Conservation (phyloP, 2,113 vertebrate species). For the cat (Felis catus) region DNA sequence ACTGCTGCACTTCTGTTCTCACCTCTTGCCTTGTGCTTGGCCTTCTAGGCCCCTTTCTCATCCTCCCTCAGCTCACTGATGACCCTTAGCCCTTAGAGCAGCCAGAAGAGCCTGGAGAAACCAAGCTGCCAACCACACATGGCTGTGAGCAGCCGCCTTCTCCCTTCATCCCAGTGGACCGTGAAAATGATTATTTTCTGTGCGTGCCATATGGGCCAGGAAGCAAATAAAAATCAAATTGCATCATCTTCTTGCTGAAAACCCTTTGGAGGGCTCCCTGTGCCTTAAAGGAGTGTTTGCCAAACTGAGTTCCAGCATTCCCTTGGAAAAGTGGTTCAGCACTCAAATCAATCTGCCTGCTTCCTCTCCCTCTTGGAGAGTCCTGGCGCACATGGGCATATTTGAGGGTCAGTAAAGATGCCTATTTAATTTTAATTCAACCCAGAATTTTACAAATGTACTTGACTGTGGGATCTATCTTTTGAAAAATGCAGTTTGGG, state of each 20-base stretch:
- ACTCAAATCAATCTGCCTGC: background rate
- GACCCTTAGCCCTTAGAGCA: background rate
- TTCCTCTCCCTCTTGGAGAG: background rate
- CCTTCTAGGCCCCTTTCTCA: background rate
- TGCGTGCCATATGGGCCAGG: background rate
- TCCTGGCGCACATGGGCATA: too few species aligned
- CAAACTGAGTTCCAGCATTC: constrained; percentile 3
- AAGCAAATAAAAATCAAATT: constrained; percentile 1
- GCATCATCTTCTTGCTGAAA: background rate
- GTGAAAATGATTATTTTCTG: background rate
- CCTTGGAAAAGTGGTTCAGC: background rate
- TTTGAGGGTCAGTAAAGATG: background rate
- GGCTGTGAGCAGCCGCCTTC: background rate
- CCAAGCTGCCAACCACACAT: background rate
- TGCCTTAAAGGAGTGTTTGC: background rate
- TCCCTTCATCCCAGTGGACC: background rate
- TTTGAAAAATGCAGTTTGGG: background rate
- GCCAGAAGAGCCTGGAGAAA: background rate
- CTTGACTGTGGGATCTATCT: background rate
- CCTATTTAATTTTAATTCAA: background rate
- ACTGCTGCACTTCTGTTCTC: fast-evolving
- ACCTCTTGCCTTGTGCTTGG: background rate
- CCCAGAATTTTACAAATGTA: background rate
- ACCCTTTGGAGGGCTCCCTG: background rate
- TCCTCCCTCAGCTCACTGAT: background rate